Evolutionary conservation across 2,888 invertebrate species (phyloP), one percentile per base, ranked within the genome.

Genomic region (Habroteleia sp.): DNA sequence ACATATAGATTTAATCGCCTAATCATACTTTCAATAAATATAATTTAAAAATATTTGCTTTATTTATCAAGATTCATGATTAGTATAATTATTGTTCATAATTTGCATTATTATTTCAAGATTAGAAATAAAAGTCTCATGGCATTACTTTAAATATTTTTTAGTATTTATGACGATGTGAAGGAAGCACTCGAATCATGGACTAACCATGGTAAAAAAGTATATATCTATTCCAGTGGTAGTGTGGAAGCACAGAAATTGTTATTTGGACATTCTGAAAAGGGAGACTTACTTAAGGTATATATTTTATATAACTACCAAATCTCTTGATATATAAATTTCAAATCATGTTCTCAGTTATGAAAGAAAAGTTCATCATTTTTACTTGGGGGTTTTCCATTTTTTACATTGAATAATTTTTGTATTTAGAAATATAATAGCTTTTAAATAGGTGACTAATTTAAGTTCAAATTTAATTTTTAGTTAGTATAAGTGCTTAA

Each of bases 141-240:
- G n/a, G n/a, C n/a, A n/a, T 20, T 20, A 4, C 20, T 25, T 5
- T 25, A 25, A 25, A 29, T 14, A 7, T 14, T 79, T 91, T 91
- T 44, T 89, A 97, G 97, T 87, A 91, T 98, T 17, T 98, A 94
- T 87, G 92, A 94, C 5, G 98, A 98, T 89, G 97, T 97, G 0
- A 91, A 92, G 0, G 90, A 91, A 8, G 93, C 94, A 0, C 90
- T 98, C 41, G 91, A 94, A 83, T 89, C 91, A 68, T 95, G 97
- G 94, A 91, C 91, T 1, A 90, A 92, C 1, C 89, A 90, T 7
- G 94, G 93, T 16, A 91, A 92, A 25, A 92, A 91, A 76, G 90
- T 98, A 44, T 97, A 93, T 84, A 93, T 97, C 73, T 98, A 96
- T 88, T 98, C 98, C 0, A 97, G 97, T 16, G 98, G 97, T 41